A percentile compares a stretch with the other conserved stretches of the same genome.
These are phyloP conservation scores for Rotaria sp. DNA, from an alignment of 2,888 invertebrate species.

Conservation along the genomic window DNA sequence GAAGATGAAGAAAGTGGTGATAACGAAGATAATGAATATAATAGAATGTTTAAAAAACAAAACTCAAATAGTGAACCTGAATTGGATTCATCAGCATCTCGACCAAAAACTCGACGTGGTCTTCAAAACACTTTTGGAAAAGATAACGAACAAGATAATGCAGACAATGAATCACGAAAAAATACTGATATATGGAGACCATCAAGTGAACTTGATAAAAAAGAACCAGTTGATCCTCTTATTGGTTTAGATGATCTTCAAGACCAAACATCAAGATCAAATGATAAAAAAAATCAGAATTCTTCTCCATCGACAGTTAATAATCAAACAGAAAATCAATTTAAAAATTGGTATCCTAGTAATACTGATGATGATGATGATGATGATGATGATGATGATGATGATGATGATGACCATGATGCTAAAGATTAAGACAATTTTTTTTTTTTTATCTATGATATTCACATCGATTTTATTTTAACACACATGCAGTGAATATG, in stretches of 20 bases:
- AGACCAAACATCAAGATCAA: not conserved
- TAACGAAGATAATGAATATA: not conserved
- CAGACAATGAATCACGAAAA: not conserved
- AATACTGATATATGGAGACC: not conserved
- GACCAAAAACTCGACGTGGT: slow-evolving; percentile 24
- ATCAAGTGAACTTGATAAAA: not conserved
- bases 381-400: not conserved
- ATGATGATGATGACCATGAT: not conserved
- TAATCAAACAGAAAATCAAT: too few relatives aligned
- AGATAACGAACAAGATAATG: not conserved
- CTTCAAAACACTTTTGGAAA: not conserved
- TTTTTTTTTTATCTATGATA: not conserved
- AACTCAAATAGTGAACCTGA: not conserved
- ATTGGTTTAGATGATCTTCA: not conserved
- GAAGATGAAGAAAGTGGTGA: not conserved
- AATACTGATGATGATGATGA: not conserved
- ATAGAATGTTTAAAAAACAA: not conserved
- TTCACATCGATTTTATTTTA: not conserved
- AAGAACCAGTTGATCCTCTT: not conserved
- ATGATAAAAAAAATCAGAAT: not conserved
- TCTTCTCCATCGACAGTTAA: too few relatives aligned
- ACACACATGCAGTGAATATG: not conserved
- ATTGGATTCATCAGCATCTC: not conserved
- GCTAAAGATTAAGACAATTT: not conserved
- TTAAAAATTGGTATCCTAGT: too few relatives aligned